Evolutionary conservation across 1,140 invertebrate species (phyloP), one percentile per base, ranked within the genome.

Genomic region (Thrips palmi): DNA sequence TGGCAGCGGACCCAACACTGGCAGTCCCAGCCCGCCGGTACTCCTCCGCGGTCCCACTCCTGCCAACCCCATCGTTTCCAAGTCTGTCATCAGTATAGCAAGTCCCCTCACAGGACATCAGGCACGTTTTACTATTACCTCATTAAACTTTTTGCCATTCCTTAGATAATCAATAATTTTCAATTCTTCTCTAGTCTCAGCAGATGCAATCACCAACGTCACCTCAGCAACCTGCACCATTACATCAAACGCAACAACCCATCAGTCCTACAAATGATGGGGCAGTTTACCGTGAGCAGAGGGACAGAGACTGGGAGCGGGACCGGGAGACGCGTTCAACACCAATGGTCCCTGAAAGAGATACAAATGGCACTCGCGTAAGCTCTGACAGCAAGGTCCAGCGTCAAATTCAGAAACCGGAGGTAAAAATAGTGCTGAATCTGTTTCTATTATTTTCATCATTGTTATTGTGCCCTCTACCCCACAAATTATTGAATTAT

Each of bases 301-400:
- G 51, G 41, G 17, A 48, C 52, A 6, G 57, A 60, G 49, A 63
- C 60, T 41, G 57, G 37, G 49, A 50, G 35, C 40, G n/a, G 41
- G 45, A 1, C 47, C 34, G 68, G 68, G 57, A 65, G 68, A 12
- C 61, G 64, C 0, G 70, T 70, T 42, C 62, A 68, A 43, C 65
- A 67, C 43, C 67, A 59, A n/a, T 61, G 48, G 14, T 50, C 52
- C n/a, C 54, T 62, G 35, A 66, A 58, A 46, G 52, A 61, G 30
- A 51, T 50, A 5, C 51, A 53, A 12, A 60, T 55, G 37, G 39
- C 31, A 20, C 55, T 58, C 18, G 30, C 12, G 39, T 48, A 23
- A 56, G 59, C 49, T 28, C 58, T 46, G 47, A 45, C 14, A 51
- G 48, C 19, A 52, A 47, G 33, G 40, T 51, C 22, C 50, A 65